Percentiles rank a stretch among this genome's conserved stretches.
Evolutionary conservation across 2,113 vertebrate species (phyloP).

Genomic region (Picathartes gymnocephalus): DNA sequence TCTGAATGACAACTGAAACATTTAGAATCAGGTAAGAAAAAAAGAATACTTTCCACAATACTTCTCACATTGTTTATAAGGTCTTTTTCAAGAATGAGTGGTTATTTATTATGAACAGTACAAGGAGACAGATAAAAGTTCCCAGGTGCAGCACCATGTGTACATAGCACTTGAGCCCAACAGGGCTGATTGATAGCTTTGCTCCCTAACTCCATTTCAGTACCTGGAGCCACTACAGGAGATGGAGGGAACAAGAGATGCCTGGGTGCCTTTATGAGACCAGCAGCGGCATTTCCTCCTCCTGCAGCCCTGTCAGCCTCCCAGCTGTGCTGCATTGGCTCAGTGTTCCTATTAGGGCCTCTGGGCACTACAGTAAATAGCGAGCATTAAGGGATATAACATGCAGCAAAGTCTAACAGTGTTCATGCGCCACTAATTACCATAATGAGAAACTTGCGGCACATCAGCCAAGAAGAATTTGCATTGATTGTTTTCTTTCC

Average conservation of each 20-base stretch:
- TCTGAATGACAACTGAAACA: not conserved
- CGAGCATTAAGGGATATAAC: constrained; percentile 24
- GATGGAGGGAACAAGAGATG: not conserved
- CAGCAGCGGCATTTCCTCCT: not conserved
- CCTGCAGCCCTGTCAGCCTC: not conserved
- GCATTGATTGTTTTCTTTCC: not conserved
- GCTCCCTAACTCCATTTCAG: not conserved
- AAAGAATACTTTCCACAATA: not conserved
- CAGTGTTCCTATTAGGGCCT: not conserved
- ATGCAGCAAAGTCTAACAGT: constrained; percentile 9
- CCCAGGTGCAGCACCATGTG: not conserved
- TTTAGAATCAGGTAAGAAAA: not conserved
- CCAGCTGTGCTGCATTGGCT: not conserved
- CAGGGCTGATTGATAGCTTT: not conserved
- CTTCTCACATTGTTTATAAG: not conserved
- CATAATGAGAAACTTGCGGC: constrained; percentile 14
- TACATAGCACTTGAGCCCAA: not conserved
- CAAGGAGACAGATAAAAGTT: not conserved
- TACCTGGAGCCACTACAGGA: not conserved
- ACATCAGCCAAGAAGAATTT: constrained; percentile 40
- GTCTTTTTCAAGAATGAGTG: not conserved
- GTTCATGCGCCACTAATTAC: constrained; percentile 40
- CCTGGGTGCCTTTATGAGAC: not conserved
- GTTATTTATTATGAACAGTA: not conserved
- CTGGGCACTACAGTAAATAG: not conserved